Evolutionary conservation across 2,113 vertebrate species (phyloP), one percentile per base, ranked within the genome.

Genomic region (Gallinago paraguaiae): DNA sequence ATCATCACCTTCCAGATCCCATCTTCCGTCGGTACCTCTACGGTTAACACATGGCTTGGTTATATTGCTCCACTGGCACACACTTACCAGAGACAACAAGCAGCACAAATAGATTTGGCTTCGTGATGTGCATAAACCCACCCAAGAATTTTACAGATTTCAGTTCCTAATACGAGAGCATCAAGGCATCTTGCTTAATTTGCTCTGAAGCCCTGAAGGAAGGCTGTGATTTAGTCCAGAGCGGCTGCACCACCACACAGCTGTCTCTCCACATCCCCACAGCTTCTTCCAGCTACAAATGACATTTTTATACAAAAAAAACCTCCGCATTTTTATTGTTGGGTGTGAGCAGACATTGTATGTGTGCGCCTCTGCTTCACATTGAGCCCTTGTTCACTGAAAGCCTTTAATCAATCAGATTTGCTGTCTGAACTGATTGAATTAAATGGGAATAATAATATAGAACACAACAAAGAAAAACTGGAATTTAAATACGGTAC

Each of bases 121-220:
- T 82, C 2, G 6, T 15, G 30, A 35, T 1, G 5, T 11, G 12
- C 1, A 1, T 25, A 65, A 71, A 70, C 9, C 1, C 1, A 10
- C 24, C 24, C 19, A 20, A 41, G 56, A 35, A 27, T 45, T 68
- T 61, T 16, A 45, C 19, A 28, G 6, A 3, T 37, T 45, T 41
- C 61, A 19, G 37, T 63, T 30, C 37, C 37, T 64, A 64, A 30
- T 30, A 64, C 6, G 17, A 63, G 11, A 11, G 3, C 18, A 12
- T 14, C 54, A 64, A 48, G 48, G 13, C 8, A 2, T 33, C 11
- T 56, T 51, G 23, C 35, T 89, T 50, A 7, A 67, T 61, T 35
- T 84, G 35, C 59, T 57, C 69, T n/a, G 51, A 37, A 91, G 24
- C 24, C 51, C 59, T 35, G 50, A 43, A 18, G 43, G 54, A 89